Percentiles rank a stretch among this genome's conserved stretches.
These are phyloP conservation scores for Salvelinus alpinus DNA, from an alignment of 2,113 vertebrate species.

Conservation along the genomic window DNA sequence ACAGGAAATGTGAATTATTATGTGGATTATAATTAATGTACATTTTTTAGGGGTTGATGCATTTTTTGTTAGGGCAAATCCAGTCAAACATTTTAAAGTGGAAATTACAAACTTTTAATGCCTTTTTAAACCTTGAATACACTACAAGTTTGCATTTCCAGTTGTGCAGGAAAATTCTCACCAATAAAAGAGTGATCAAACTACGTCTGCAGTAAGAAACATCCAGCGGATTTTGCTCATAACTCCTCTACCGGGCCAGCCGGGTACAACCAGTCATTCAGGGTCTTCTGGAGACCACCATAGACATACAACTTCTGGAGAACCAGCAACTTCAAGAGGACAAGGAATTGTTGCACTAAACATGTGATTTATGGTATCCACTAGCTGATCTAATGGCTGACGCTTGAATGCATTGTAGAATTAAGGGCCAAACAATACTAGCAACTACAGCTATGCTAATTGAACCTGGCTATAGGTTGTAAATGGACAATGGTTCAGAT, in stretches of 20 bases:
- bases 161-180: too few relatives aligned
- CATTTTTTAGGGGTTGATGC: too few relatives aligned
- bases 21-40: too few relatives aligned
- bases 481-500: constrained; percentile 2
- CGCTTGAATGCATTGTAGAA: not conserved
- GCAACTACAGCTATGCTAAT: not conserved
- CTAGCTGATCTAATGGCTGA: not conserved
- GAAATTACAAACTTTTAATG: too few relatives aligned
- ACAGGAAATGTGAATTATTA: too few relatives aligned
- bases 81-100: too few relatives aligned
- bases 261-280: not conserved
- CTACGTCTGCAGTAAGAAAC: not conserved
- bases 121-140: too few relatives aligned
- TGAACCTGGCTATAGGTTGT: not conserved
- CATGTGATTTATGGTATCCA: not conserved
- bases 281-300: not conserved
- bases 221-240: not conserved
- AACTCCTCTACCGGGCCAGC: not conserved
- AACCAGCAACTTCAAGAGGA: not conserved
- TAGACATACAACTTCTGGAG: not conserved
- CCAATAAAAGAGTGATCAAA: too few relatives aligned
- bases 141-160: too few relatives aligned
- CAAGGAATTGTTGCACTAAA: not conserved
- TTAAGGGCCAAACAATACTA: not conserved
- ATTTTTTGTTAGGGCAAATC: too few relatives aligned